A percentile compares a stretch with the other conserved stretches of the same genome.
These are phyloP conservation scores for Nomada goodeniana DNA, from an alignment of 2,888 invertebrate genomes.

Conservation along the genomic window DNA sequence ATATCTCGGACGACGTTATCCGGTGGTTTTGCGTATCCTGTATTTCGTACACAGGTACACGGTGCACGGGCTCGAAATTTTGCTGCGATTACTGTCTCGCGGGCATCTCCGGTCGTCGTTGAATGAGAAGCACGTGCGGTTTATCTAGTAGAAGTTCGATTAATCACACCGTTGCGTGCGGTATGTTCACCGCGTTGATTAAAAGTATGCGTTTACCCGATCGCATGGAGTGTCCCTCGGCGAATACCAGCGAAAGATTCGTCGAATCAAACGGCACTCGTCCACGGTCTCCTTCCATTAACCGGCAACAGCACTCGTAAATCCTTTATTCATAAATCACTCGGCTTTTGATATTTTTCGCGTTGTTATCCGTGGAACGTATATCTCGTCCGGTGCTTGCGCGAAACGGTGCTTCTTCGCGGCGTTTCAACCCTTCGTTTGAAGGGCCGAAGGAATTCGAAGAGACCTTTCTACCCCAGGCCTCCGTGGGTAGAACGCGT, in stretches of 20 bases:
- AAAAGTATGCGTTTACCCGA: background rate
- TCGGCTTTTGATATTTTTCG: conserved; percentile 60
- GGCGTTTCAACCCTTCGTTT: conserved; percentile 59
- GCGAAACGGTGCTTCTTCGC: conserved; percentile 36
- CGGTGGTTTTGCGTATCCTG: background rate
- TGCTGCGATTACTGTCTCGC: background rate
- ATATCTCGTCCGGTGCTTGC: conserved; percentile 32
- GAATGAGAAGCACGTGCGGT: no score
- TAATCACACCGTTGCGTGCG: background rate
- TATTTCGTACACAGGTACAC: no score
- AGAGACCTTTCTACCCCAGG: conserved; percentile 37
- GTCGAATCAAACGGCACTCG: conserved; percentile 25
- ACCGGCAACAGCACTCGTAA: conserved; percentile 30
- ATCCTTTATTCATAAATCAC: conserved; percentile 59
- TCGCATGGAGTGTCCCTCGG: background rate
- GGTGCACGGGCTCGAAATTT: background rate
- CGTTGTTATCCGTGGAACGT: conserved; percentile 54
- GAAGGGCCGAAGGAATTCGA: conserved; percentile 48
- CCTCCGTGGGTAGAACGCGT: conserved; percentile 9
- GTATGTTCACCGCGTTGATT: background rate
- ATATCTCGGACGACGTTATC: background rate
- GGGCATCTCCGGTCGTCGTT: background rate
- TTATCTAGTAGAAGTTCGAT: background rate
- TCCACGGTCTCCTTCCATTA: conserved; percentile 22
- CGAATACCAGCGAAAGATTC: conserved; percentile 1